phyloP scores from a whole-genome alignment of 2,113 vertebrate species.

The Carollia perspicillata region DNA sequence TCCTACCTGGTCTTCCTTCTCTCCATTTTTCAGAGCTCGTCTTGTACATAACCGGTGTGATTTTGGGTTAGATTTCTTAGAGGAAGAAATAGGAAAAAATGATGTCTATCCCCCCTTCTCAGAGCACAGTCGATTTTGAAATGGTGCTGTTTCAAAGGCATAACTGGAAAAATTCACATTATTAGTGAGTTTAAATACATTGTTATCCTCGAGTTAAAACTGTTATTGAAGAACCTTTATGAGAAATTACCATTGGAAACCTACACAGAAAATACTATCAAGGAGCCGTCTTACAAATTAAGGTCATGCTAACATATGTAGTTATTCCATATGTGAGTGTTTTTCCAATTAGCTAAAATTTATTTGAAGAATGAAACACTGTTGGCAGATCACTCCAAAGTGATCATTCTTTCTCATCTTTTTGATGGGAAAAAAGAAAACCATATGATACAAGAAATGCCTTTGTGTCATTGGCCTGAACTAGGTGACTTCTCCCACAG shows the following conservation, averaged over 20 bases:
- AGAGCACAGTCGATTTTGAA: background rate
- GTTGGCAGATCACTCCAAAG: background rate
- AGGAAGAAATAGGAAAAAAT: background rate
- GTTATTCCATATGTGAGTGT: background rate
- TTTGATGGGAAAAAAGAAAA: slow-evolving; percentile 24
- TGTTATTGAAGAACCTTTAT: background rate
- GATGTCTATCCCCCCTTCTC: background rate
- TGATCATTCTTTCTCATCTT: background rate
- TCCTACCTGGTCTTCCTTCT: background rate
- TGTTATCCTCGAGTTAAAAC: background rate
- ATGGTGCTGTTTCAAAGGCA: background rate
- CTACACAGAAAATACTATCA: background rate
- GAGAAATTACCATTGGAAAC: background rate
- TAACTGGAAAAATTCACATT: background rate
- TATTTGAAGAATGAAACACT: background rate
- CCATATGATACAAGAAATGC: background rate
- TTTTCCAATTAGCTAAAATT: slow-evolving; percentile 11
- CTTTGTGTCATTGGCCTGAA: background rate
- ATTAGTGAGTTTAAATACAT: background rate
- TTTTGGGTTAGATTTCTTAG: background rate
- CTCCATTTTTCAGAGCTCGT: background rate
- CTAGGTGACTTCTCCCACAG: slow-evolving; percentile 25
- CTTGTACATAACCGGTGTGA: background rate
- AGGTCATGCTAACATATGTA: background rate
- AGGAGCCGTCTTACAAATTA: background rate